phyloP scores from a whole-genome alignment of 2,888 invertebrate genomes.

The Magallana nippona region DNA sequence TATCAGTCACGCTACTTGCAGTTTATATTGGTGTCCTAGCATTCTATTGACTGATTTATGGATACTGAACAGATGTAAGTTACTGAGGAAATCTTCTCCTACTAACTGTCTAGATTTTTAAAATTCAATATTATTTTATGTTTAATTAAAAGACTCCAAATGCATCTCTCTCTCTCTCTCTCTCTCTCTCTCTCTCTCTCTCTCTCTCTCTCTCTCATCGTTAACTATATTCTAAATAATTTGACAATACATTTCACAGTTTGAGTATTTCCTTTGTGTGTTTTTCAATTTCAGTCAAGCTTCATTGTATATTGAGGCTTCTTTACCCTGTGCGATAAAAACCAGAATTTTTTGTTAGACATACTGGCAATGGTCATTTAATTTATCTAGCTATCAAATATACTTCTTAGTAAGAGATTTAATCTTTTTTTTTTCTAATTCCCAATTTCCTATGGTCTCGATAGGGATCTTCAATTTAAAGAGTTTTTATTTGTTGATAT shows the following conservation, averaged over 20 bases:
- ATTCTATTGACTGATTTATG: not conserved
- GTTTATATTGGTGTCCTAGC: too few species aligned
- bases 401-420: conserved; percentile 1
- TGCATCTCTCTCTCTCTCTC: too few species aligned
- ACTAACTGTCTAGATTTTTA: too few species aligned
- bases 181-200: not conserved
- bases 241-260: not conserved
- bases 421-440: conserved; percentile 30
- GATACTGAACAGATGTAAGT: too few species aligned
- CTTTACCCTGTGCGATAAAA: not conserved
- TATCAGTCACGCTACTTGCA: not conserved
- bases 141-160: too few species aligned
- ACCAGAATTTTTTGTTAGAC: not conserved
- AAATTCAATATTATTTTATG: too few species aligned
- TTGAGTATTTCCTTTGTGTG: not conserved
- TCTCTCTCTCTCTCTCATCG: not conserved
- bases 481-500: conserved; percentile 36
- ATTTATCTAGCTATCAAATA: conserved; percentile 10
- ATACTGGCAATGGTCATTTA: not conserved
- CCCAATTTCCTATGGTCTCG: conserved; percentile 30
- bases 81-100: too few species aligned
- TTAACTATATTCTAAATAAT: not conserved
- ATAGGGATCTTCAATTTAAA: conserved; percentile 29
- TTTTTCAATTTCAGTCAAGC: not conserved
- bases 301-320: not conserved